These are phyloP conservation scores for Dromiciops gliroides DNA, from an alignment of 2,113 vertebrate genomes.

Conservation along the genomic window DNA sequence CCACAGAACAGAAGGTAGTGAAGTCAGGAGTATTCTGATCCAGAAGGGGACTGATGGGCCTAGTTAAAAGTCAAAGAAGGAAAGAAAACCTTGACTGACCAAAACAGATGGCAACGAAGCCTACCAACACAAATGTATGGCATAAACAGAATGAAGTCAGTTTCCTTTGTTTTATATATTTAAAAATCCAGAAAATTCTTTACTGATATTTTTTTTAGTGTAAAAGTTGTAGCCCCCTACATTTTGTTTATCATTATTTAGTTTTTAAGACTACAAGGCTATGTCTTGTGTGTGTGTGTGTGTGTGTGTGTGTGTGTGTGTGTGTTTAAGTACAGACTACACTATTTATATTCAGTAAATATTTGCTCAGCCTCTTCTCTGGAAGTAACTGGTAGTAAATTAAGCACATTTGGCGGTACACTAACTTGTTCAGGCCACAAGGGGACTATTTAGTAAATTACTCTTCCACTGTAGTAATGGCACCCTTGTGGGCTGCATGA, in stretches of 20 bases:
- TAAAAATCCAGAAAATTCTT: neutral
- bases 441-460: neutral
- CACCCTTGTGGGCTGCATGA: neutral
- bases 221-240: neutral
- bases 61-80: conserved; percentile 84
- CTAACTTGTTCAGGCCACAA: neutral
- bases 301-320: neutral
- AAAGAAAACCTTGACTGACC: conserved; percentile 51
- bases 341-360: conserved; percentile 6
- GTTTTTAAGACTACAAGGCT: neutral
- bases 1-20: conserved; percentile 96
- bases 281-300: conserved; percentile 13
- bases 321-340: neutral
- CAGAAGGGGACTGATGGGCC: conserved; percentile 97
- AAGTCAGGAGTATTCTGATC: conserved; percentile 98
- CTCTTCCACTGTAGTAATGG: neutral
- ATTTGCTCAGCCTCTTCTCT: conserved; percentile 28
- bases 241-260: conserved; percentile 17
- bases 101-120: conserved; percentile 70
- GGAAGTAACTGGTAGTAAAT: conserved; percentile 3
- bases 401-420: neutral
- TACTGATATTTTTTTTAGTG: neutral
- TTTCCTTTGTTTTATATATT: conserved; percentile 39
- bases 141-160: conserved; percentile 60
- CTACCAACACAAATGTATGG: neutral